Evolutionary conservation across 2,113 vertebrate genomes (phyloP), one percentile per base, ranked within the genome.

Genomic region (western clawed frog (Xenopus tropicalis)): DNA sequence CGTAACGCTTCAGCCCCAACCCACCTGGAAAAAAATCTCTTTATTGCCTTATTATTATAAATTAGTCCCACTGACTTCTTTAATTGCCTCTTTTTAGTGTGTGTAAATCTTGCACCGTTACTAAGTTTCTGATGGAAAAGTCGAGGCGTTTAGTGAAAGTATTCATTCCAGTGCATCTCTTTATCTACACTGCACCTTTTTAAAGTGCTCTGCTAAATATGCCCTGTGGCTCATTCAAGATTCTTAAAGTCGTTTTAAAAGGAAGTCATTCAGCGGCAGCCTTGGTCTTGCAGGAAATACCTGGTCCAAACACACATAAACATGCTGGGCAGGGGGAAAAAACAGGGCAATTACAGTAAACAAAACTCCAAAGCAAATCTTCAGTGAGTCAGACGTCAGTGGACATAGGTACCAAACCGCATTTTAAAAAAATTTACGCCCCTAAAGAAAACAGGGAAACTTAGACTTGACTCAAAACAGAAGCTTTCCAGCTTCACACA

Each of bases 211-310:
- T 21, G 1, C 21, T 25, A 54, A 62, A 43, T 56, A 42, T 46
- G 61, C 58, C 66, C 46, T 69, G 58, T 56, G 73, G 66, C 73
- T 69, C 66, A 43, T 69, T 58, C 58, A 13, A 54, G 46, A 11
- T 42, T 23, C 25, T 62, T 19, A 71, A 62, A 71, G 25, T 13
- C 10, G 65, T 44, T 75, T 62, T 69, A 69, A 69, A 75, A 61
- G 62, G 73, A 54, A 14, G 46, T 20, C 23, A 63, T 24, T 75
- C 66, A 75, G 66, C 56, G 44, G 24, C 24, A 43, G 65, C 66
- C 29, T 69, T 75, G 66, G 69, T 58, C 24, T 37, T 42, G 58
- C 66, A 75, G 73, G 73, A 75, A 75, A 75, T 75, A 75, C 73
- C 66, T 69, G 73, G 73, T 62, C 29, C 25, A 44, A 69, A 63